Base-by-base conservation (phyloP, 1,140 invertebrate species). In the Drosophila sproati region DNA sequence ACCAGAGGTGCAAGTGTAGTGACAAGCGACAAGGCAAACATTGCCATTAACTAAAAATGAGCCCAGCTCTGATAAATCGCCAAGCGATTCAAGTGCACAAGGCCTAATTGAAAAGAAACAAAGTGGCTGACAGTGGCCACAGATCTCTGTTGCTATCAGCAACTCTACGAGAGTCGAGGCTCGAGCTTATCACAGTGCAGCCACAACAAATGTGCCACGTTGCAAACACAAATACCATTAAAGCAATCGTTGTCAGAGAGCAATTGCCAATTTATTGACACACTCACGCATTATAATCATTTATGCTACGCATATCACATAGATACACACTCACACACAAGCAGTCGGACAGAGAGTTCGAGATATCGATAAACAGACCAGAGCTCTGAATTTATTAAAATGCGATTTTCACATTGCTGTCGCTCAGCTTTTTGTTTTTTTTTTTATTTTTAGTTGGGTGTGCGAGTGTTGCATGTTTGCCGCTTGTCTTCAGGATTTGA, bases 341-440 rank as follows among this genome's bases (percentile, higher is more conserved):
- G 20, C 32, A 52, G 29, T 37, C 20, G 31, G 28, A 45, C 59
- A 28, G 3, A 35, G 2, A 73, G 76, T 75, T 82, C 62, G 78
- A 76, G 81, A 81, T 86, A 87, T 68, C 83, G 83, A 89, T 88
- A 88, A 88, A 88, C 77, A 73, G 79, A 61, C 69, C 77, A 81
- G 74, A 81, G 74, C 76, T 83, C 73, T 78, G 80, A 88, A 88
- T 88, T 88, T 88, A 88, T 88, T 88, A 78, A 88, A 88, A 88
- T 83, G 83, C 83, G 82, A 88, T 88, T 88, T 88, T 88, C 82
- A 82, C 83, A 86, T 86, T 63, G 82, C 77, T 57, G 59, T 62
- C 48, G 54, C 52, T 56, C 35, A 20, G 6, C 20, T 20, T 43
- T 3, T 10, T 10, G 8, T 41, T 41, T 41, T 41, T 41, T 41